Conservation (phyloP, 2,797 vertebrate genomes). For the Mus minutoides region DNA sequence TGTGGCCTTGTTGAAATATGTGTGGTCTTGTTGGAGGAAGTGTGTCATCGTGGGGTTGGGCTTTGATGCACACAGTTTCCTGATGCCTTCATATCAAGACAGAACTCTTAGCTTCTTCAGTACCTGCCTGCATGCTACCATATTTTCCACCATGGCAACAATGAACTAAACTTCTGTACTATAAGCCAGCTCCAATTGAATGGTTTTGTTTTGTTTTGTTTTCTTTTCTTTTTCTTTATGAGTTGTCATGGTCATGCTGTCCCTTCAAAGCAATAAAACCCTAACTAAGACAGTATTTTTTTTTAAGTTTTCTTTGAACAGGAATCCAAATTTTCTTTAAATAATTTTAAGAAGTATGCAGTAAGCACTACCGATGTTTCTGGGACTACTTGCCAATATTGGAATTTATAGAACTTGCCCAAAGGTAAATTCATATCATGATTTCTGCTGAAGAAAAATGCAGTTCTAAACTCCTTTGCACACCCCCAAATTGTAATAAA, state of each 20-base stretch:
- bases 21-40: neutral
- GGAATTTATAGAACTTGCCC: neutral
- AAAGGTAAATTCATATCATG: neutral
- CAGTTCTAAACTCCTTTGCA: neutral
- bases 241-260: neutral
- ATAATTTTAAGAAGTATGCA: neutral
- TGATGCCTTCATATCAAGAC: neutral
- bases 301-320: neutral
- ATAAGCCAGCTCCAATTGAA: neutral
- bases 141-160: neutral
- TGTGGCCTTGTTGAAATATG: neutral
- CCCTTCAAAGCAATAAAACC: neutral
- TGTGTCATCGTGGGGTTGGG: neutral
- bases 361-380: neutral
- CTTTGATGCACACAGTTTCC: neutral
- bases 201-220: no score
- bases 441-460: slow-evolving; percentile 11
- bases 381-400: neutral
- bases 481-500: neutral
- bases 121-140: neutral
- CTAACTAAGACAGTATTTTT: neutral
- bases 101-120: neutral
- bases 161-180: neutral
- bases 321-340: neutral
- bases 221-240: neutral